Percentiles rank a stretch among this genome's conserved stretches.
Evolutionary conservation across 2,113 vertebrate species (phyloP).

Genomic region (Connochaetes taurinus): DNA sequence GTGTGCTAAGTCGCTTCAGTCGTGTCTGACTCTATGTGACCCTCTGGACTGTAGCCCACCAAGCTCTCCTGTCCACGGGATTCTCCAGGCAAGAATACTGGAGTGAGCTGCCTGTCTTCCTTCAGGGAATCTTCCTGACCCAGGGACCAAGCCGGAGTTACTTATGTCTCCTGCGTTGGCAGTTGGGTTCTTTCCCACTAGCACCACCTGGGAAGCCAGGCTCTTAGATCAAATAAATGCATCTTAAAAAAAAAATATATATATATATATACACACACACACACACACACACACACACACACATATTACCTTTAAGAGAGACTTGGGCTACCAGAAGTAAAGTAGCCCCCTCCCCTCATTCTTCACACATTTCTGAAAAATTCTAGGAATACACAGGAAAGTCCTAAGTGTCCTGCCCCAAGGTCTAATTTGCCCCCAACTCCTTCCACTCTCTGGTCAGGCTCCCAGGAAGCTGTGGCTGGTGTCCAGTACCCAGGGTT

Average conservation of each 20-base stretch:
- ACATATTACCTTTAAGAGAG: not conserved
- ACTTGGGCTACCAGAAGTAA: not conserved
- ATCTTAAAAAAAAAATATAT: not conserved
- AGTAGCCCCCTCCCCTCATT: fast-evolving
- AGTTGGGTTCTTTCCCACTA: not conserved
- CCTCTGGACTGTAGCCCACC: not conserved
- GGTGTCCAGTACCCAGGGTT: not conserved
- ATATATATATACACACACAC: fast-evolving
- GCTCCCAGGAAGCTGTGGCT: not conserved
- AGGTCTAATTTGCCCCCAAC: not conserved
- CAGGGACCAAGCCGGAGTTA: not conserved
- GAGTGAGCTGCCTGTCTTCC: not conserved
- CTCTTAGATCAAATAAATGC: not conserved
- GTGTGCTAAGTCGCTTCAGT: not conserved
- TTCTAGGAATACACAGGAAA: not conserved
- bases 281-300: fast-evolving
- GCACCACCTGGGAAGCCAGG: not conserved
- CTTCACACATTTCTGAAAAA: not conserved
- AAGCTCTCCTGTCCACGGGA: not conserved
- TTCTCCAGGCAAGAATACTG: not conserved
- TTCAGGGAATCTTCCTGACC: not conserved
- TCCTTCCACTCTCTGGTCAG: not conserved
- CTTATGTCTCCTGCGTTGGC: not conserved
- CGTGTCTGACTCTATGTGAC: not conserved
- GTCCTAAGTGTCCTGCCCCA: not conserved